A percentile compares a stretch with the other conserved stretches of the same genome.
phyloP scores from a whole-genome alignment of 2,888 invertebrate genomes.

The Graphium colonna region DNA sequence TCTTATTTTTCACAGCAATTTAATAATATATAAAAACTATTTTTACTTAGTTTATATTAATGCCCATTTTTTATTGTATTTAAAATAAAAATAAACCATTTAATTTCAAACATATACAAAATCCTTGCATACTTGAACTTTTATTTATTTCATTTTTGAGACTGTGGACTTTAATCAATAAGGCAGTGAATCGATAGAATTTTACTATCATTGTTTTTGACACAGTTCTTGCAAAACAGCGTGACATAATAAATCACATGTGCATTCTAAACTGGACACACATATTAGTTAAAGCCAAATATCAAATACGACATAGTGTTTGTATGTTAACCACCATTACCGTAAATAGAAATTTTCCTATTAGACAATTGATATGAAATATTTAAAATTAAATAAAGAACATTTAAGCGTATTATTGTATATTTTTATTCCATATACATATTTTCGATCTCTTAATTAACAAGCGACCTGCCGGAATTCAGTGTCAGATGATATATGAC shows the following conservation, averaged over 20 bases:
- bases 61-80: too few species aligned
- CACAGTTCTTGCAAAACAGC: not conserved
- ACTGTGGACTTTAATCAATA: too few species aligned
- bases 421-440: not conserved
- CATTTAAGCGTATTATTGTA: not conserved
- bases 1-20: too few species aligned
- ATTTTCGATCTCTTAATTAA: conserved; percentile 4
- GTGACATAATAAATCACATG: not conserved
- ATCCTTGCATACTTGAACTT: too few species aligned
- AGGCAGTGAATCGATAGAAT: too few species aligned
- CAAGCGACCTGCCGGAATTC: conserved; percentile 15
- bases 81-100: too few species aligned
- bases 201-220: not conserved
- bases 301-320: not conserved
- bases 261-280: not conserved
- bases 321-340: not conserved
- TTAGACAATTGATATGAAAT: not conserved
- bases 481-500: conserved; percentile 8
- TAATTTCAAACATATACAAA: too few species aligned
- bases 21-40: too few species aligned
- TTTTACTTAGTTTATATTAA: too few species aligned
- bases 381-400: not conserved
- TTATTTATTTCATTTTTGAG: too few species aligned
- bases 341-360: not conserved
- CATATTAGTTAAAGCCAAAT: not conserved